Evolutionary conservation across 2,888 invertebrate genomes (phyloP).

Genomic region (Calameuta idolon): DNA sequence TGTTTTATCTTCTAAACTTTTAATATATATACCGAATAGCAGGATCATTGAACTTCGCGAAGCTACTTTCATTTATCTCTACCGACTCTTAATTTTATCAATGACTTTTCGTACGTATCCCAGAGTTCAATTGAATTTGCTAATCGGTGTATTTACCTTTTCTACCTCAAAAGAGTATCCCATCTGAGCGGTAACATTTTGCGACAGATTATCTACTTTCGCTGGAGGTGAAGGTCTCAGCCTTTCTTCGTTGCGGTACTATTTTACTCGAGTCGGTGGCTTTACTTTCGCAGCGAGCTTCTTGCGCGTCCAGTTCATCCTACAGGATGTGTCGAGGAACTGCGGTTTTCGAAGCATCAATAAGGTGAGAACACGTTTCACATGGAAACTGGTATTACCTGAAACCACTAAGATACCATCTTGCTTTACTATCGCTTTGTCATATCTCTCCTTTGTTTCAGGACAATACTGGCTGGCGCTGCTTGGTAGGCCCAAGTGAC

Average conservation of each 20-base stretch:
- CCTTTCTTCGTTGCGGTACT: slow-evolving; percentile 38
- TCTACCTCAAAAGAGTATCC: background rate
- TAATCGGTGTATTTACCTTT: background rate
- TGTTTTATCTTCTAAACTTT: background rate
- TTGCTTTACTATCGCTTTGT: background rate
- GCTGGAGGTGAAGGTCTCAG: slow-evolving; percentile 55
- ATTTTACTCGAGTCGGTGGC: slow-evolving; percentile 39
- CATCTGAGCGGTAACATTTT: slow-evolving; percentile 26
- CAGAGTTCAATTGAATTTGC: background rate
- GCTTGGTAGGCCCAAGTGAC: slow-evolving; percentile 59
- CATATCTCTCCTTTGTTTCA: slow-evolving; percentile 30
- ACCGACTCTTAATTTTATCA: background rate
- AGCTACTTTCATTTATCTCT: background rate
- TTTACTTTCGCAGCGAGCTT: slow-evolving; percentile 40
- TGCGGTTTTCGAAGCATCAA: slow-evolving; percentile 33
- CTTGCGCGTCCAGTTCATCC: slow-evolving; percentile 25
- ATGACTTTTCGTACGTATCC: background rate
- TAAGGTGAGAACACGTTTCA: slow-evolving; percentile 31
- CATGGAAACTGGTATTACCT: background rate
- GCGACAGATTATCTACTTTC: slow-evolving; percentile 58
- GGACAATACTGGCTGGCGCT: slow-evolving; percentile 59
- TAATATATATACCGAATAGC: background rate
- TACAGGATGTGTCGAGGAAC: slow-evolving; percentile 24
- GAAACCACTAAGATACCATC: background rate
- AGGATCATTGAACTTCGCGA: background rate